Conservation (phyloP, 1,140 invertebrate genomes). For the Aphis craccivora region DNA sequence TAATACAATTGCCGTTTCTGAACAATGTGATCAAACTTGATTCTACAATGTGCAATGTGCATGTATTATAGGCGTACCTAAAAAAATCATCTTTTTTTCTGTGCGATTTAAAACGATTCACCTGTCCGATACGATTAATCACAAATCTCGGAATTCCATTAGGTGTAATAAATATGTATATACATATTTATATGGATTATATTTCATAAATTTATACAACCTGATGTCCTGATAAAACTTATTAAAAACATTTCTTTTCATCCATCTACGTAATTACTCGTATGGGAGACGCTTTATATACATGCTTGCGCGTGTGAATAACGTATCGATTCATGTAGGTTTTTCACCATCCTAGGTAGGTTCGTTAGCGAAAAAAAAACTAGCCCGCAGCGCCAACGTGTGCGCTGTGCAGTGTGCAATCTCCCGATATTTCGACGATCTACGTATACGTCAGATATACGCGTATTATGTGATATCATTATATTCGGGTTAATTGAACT, state of each 20-base stretch:
- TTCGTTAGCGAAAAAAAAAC: conserved; percentile 43
- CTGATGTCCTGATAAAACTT: neutral
- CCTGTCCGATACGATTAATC: neutral
- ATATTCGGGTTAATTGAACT: conserved; percentile 48
- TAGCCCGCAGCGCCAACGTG: conserved; percentile 2
- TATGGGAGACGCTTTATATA: neutral
- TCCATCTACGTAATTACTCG: neutral
- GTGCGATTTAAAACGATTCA: neutral
- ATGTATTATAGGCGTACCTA: neutral
- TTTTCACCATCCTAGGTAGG: neutral
- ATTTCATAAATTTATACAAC: neutral
- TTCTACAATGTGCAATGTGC: too few species aligned
- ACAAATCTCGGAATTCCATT: neutral
- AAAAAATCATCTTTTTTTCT: neutral
- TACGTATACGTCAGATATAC: neutral
- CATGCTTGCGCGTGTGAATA: neutral
- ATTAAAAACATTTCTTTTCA: neutral
- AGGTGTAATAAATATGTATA: neutral
- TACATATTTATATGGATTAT: neutral
- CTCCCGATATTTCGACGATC: conserved; percentile 20
- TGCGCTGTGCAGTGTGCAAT: neutral
- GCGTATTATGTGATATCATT: conserved; percentile 24
- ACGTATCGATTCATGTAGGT: neutral
- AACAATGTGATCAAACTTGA: neutral
- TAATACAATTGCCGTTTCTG: neutral